Evolutionary conservation across 2,113 vertebrate species (phyloP).

Genomic region (Hippocampus barbouri): DNA sequence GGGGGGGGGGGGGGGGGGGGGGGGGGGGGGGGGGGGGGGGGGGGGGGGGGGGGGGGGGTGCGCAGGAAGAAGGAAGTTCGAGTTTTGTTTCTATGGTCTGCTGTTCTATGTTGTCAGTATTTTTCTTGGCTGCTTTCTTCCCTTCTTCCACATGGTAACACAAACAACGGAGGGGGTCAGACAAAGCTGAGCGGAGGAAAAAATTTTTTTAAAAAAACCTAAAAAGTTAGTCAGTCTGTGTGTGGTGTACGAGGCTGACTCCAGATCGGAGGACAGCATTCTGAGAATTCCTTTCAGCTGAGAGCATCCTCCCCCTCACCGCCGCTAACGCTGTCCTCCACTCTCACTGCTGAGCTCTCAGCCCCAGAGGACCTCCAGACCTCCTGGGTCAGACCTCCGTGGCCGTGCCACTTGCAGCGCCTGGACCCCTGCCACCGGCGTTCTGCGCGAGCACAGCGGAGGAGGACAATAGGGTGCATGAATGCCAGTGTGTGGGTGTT

Average conservation of each 20-base stretch:
- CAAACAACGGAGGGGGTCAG: conserved; percentile 62
- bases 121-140: conserved; percentile 14
- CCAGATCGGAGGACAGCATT: conserved; percentile 91
- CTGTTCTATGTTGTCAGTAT: conserved; percentile 35
- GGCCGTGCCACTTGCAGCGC: conserved; percentile 43
- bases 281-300: conserved; percentile 88
- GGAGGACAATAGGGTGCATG: conserved; percentile 18
- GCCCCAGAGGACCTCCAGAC: conserved; percentile 59
- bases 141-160: conserved; percentile 38
- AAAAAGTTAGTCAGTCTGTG: conserved; percentile 21
- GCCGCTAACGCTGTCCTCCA: conserved; percentile 30
- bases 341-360: conserved; percentile 41
- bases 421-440: conserved; percentile 32
- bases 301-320: conserved; percentile 68
- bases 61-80: conserved; percentile 19
- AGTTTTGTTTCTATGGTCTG: conserved; percentile 20
- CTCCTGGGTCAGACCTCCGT: conserved; percentile 60
- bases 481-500: conserved; percentile 25
- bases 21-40: too few relatives aligned
- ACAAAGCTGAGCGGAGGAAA: conserved; percentile 70
- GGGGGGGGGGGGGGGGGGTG: too few relatives aligned
- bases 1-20: too few relatives aligned
- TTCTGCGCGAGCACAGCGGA: conserved; percentile 13
- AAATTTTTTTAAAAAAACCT: conserved; percentile 17
- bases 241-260: conserved; percentile 69